These are phyloP conservation scores for Trachemys scripta DNA, from an alignment of 2,113 vertebrate genomes.

Conservation along the genomic window DNA sequence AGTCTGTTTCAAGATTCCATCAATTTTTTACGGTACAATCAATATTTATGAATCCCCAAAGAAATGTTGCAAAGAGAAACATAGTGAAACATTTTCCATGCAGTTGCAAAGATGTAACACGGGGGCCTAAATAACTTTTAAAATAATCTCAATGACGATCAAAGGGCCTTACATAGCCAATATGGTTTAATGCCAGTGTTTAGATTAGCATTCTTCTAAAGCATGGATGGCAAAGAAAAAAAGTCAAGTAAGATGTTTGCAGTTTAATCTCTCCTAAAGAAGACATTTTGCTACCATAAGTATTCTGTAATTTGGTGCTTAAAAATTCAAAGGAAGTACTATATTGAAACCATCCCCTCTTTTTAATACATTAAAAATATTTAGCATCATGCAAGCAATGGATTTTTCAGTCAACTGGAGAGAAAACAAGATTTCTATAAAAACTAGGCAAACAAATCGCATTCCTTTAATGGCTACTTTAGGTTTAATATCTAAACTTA, in stretches of 20 bases:
- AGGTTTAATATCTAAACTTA: conserved; percentile 89
- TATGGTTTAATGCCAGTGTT: conserved; percentile 83
- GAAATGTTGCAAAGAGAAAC: conserved; percentile 94
- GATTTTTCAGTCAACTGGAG: conserved; percentile 82
- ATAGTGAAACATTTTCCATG: conserved; percentile 84
- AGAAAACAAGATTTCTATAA: conserved; percentile 73
- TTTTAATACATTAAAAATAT: conserved; percentile 80
- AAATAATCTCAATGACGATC: conserved; percentile 90
- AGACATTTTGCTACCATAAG: conserved; percentile 76
- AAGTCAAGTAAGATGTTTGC: conserved; percentile 21
- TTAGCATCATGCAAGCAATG: conserved; percentile 77
- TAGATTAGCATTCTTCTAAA: conserved; percentile 76
- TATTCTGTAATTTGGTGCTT: conserved; percentile 77
- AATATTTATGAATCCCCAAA: conserved; percentile 99
- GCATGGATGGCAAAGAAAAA: conserved; percentile 38
- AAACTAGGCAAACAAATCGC: conserved; percentile 83
- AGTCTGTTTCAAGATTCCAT: conserved; percentile 91
- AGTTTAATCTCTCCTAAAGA: conserved; percentile 79
- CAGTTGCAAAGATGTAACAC: conserved; percentile 81
- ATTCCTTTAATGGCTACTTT: conserved; percentile 87
- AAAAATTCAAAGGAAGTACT: conserved; percentile 81
- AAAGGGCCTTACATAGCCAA: conserved; percentile 83
- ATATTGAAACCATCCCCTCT: conserved; percentile 72
- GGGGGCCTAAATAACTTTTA: conserved; percentile 89
- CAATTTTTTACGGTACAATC: conserved; percentile 97